Conservation (phyloP, 1,140 invertebrate genomes). For the Zophobas atratus region DNA sequence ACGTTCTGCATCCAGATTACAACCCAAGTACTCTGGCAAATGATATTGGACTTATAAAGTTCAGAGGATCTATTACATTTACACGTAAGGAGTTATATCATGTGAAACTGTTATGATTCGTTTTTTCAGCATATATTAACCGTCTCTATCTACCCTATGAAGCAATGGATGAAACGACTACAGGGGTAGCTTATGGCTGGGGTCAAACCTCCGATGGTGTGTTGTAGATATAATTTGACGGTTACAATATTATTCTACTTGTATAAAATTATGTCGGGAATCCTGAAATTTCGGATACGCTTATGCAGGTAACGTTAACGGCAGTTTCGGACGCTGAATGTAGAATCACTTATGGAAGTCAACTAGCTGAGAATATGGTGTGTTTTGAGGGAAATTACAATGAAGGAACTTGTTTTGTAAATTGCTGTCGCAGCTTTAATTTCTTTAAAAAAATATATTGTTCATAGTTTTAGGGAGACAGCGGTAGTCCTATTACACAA, state of each 20-base stretch:
- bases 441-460: background rate
- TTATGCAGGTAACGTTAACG: background rate
- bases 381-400: conserved; percentile 22
- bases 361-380: conserved; percentile 9
- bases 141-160: background rate
- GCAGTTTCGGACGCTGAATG: conserved; percentile 9
- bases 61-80: background rate
- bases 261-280: background rate
- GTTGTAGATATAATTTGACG: background rate
- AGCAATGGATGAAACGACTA: background rate
- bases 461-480: background rate
- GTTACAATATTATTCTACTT: background rate
- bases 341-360: conserved; percentile 17
- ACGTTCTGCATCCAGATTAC: conserved; percentile 8
- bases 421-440: background rate
- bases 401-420: conserved; percentile 25
- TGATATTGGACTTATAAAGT: conserved; percentile 4
- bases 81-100: background rate
- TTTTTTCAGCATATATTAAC: background rate
- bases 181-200: background rate
- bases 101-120: too few species aligned
- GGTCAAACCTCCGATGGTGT: conserved; percentile 7
- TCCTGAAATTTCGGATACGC: background rate
- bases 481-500: background rate
- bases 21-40: conserved; percentile 11